Evolutionary conservation across 2,113 vertebrate species (phyloP).

Genomic region (Caranx ignobilis): DNA sequence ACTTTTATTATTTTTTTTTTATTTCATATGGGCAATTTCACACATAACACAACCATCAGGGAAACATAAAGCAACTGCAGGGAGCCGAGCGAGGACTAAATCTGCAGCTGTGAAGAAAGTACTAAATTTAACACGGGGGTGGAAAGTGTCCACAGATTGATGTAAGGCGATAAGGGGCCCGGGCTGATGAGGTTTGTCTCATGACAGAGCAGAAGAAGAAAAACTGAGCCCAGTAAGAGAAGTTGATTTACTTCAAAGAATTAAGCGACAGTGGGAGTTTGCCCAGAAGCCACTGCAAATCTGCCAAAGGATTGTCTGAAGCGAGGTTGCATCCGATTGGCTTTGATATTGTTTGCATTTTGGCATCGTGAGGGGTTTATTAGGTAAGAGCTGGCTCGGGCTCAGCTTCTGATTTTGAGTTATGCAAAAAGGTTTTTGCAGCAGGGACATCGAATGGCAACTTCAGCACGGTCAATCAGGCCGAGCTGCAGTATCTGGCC

Average conservation of each 20-base stretch:
- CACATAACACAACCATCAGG: not conserved
- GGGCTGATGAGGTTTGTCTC: slow-evolving; percentile 44
- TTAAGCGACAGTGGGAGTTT: slow-evolving; percentile 30
- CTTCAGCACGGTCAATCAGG: not conserved
- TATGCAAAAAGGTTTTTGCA: slow-evolving; percentile 37
- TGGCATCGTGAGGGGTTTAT: slow-evolving; percentile 30
- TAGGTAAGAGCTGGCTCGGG: slow-evolving; percentile 50
- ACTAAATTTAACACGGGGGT: slow-evolving; percentile 44
- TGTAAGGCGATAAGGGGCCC: slow-evolving; percentile 48
- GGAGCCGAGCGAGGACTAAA: not conserved
- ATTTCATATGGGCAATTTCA: not conserved
- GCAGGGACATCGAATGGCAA: slow-evolving; percentile 11
- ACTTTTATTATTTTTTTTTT: not conserved
- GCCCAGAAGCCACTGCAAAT: slow-evolving; percentile 12
- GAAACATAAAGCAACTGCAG: not conserved
- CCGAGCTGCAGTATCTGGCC: not conserved
- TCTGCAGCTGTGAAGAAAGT: slow-evolving; percentile 39
- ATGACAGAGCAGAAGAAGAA: slow-evolving; percentile 20
- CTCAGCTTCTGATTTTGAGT: slow-evolving; percentile 22
- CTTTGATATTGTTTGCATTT: slow-evolving; percentile 34
- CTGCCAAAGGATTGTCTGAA: slow-evolving; percentile 35
- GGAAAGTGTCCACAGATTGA: slow-evolving; percentile 43
- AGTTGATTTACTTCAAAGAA: slow-evolving; percentile 29
- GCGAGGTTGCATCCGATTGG: slow-evolving; percentile 34
- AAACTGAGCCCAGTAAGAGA: not conserved